These are phyloP conservation scores for Drosophila lowei DNA, from an alignment of 1,140 invertebrate genomes.

Conservation along the genomic window DNA sequence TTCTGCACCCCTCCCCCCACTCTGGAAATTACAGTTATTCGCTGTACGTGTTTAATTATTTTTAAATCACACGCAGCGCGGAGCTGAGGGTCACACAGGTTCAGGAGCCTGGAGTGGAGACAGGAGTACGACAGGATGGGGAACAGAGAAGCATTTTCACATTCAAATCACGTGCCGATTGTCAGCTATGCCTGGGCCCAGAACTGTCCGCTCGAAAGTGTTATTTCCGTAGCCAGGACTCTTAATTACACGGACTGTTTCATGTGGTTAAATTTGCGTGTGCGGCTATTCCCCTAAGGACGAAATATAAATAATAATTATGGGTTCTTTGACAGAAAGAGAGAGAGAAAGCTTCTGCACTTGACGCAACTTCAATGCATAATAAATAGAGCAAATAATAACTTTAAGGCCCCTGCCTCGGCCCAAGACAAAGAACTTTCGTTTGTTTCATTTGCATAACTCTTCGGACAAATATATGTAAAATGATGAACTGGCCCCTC, in stretches of 20 bases:
- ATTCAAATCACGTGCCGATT: conserved; percentile 74
- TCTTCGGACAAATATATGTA: conserved; percentile 16
- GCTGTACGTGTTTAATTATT: conserved; percentile 81
- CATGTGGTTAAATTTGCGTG: conserved; percentile 27
- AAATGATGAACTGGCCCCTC: too few relatives aligned
- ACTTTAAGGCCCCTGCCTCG: conserved; percentile 36
- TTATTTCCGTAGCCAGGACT: conserved; percentile 70
- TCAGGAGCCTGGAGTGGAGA: conserved; percentile 12
- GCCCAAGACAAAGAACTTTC: conserved; percentile 37
- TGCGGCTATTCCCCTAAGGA: conserved; percentile 10
- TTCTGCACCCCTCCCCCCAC: not conserved
- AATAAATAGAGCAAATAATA: conserved; percentile 77
- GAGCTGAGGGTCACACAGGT: not conserved
- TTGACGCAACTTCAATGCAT: conserved; percentile 69
- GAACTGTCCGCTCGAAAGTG: conserved; percentile 77
- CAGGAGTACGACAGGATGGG: not conserved
- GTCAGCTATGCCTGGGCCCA: conserved; percentile 64
- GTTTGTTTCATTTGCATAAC: conserved; percentile 49
- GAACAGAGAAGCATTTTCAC: conserved; percentile 34
- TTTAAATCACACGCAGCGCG: conserved; percentile 75
- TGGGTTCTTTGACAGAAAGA: conserved; percentile 21
- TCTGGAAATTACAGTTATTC: conserved; percentile 78
- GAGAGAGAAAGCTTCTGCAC: conserved; percentile 15
- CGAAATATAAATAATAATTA: conserved; percentile 59
- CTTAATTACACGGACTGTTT: conserved; percentile 68